Evolutionary conservation across 2,888 invertebrate species (phyloP).

Genomic region (Teinopalpus imperialis): DNA sequence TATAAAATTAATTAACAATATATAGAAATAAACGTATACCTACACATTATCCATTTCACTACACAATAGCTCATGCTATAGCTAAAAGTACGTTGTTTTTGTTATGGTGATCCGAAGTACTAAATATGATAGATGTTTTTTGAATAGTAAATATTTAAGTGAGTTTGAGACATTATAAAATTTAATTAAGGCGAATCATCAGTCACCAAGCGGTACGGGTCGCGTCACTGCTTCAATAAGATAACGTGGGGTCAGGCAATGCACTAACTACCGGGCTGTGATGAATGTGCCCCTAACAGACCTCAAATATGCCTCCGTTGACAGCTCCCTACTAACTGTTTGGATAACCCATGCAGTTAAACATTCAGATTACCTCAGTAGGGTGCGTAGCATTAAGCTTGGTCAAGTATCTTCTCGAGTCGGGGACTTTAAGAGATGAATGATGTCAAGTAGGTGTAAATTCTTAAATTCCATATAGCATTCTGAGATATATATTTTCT

Average conservation of each 20-base stretch:
- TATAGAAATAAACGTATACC: no score
- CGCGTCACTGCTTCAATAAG: slow-evolving; percentile 70
- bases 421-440: no score
- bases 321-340: slow-evolving; percentile 59
- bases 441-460: no score
- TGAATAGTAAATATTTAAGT: slow-evolving; percentile 33
- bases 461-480: no score
- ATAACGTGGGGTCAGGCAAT: slow-evolving; percentile 76
- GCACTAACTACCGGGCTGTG: slow-evolving; percentile 65
- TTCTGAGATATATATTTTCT: no score
- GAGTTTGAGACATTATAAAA: slow-evolving; percentile 56
- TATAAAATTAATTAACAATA: no score
- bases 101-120: background rate
- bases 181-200: slow-evolving; percentile 79
- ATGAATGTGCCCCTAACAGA: slow-evolving; percentile 75
- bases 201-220: slow-evolving; percentile 66
- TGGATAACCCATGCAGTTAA: slow-evolving; percentile 70
- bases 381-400: no score
- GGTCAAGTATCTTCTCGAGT: background rate
- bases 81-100: no score
- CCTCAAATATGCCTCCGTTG: slow-evolving; percentile 75
- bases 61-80: no score
- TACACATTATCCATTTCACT: no score
- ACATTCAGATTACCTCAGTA: slow-evolving; percentile 31
- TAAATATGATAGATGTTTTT: slow-evolving; percentile 28